These are phyloP conservation scores for Chalcosyrphus nemorum DNA, from an alignment of 2,888 invertebrate genomes.

Conservation along the genomic window DNA sequence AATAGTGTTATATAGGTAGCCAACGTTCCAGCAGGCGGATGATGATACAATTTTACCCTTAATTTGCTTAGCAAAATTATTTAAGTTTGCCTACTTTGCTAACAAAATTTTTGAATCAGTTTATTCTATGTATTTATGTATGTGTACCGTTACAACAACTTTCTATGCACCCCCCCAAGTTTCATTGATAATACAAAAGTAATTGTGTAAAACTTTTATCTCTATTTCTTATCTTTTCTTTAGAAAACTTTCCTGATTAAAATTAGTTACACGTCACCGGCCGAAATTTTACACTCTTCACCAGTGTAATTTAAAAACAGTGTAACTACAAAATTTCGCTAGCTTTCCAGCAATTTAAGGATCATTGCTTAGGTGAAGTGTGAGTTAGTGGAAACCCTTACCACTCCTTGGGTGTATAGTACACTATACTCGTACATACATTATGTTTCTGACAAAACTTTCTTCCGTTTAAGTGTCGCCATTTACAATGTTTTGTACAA, in stretches of 20 bases:
- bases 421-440: constrained; percentile 52
- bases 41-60: too few relatives aligned
- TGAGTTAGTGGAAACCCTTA: constrained; percentile 11
- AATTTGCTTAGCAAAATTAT: too few relatives aligned
- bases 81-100: too few relatives aligned
- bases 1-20: too few relatives aligned
- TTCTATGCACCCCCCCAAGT: not conserved
- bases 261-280: constrained; percentile 31
- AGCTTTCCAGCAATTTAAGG: constrained; percentile 20
- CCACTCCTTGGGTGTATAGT: not conserved
- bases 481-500: constrained; percentile 14
- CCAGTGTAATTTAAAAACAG: not conserved
- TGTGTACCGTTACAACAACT: too few relatives aligned
- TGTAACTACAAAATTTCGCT: not conserved
- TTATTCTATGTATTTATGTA: too few relatives aligned
- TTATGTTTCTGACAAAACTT: constrained; percentile 65
- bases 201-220: constrained; percentile 1
- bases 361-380: constrained; percentile 28
- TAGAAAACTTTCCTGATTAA: constrained; percentile 15
- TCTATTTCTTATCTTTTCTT: not conserved
- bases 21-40: too few relatives aligned
- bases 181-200: not conserved
- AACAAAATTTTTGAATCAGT: too few relatives aligned
- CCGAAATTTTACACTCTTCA: constrained; percentile 12
- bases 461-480: constrained; percentile 55